Percentiles rank a stretch among this genome's conserved stretches.
phyloP scores from a whole-genome alignment of 2,797 vertebrate species.

The Lateolabrax maculatus region DNA sequence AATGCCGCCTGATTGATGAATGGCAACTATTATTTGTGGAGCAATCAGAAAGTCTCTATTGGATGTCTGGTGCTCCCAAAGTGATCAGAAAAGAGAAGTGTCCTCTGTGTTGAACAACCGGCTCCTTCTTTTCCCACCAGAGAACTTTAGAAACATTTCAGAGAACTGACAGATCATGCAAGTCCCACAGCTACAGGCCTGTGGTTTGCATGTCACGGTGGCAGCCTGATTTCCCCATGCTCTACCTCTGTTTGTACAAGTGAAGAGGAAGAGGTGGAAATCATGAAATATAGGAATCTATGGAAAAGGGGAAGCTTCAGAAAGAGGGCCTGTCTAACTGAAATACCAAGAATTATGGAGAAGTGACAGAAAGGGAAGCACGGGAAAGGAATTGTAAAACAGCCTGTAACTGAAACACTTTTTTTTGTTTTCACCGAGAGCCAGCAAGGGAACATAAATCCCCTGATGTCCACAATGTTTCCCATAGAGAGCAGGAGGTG shows the following conservation, averaged over 20 bases:
- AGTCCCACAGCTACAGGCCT: constrained; percentile 64
- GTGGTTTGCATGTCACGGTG: constrained; percentile 87
- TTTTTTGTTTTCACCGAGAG: constrained; percentile 60
- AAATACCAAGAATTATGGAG: constrained; percentile 96
- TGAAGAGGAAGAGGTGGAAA: constrained; percentile 95
- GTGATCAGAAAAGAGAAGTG: constrained; percentile 51
- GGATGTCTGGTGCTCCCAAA: constrained; percentile 22
- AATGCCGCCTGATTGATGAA: background rate
- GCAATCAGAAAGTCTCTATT: background rate
- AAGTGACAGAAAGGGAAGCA: constrained; percentile 99
- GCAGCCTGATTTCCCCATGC: constrained; percentile 90
- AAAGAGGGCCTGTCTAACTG: constrained; percentile 90
- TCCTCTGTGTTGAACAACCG: constrained; percentile 6
- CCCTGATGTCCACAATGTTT: constrained; percentile 36
- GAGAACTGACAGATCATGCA: constrained; percentile 62
- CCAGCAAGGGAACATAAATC: constrained; percentile 59
- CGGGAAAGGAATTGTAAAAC: constrained; percentile 91
- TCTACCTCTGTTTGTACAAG: constrained; percentile 86
- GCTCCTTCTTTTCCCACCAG: constrained; percentile 61
- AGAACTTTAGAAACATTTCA: constrained; percentile 58
- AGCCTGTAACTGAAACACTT: constrained; percentile 83
- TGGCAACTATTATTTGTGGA: background rate
- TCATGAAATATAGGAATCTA: constrained; percentile 97
- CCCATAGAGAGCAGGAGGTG: constrained; percentile 28
- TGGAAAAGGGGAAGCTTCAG: constrained; percentile 96